Percentiles rank a stretch among this genome's conserved stretches.
Conservation (phyloP, 2,888 invertebrate species). For the Eledone cirrhosa region DNA sequence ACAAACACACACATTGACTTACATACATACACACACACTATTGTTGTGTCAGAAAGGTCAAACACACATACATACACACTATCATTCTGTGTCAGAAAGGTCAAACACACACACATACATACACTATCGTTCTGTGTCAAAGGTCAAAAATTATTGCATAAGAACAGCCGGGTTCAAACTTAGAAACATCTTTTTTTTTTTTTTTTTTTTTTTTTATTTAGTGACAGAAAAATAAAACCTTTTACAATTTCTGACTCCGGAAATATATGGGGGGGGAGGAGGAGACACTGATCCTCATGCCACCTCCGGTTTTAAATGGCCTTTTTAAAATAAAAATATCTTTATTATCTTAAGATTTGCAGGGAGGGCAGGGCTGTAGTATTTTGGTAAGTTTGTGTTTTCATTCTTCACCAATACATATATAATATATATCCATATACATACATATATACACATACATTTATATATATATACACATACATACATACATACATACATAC, state of each 20-base stretch:
- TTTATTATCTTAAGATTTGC: conserved; percentile 37
- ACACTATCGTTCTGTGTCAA: not conserved
- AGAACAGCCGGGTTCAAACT: conserved; percentile 27
- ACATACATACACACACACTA: not conserved
- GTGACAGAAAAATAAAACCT: conserved; percentile 62
- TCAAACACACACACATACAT: not conserved
- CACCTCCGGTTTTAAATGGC: conserved; percentile 40
- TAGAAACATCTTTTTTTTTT: too few relatives aligned
- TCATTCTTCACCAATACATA: conserved; percentile 34
- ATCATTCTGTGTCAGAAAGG: not conserved
- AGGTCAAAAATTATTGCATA: conserved; percentile 28
- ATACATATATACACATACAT: too few relatives aligned
- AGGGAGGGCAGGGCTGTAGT: too few relatives aligned
- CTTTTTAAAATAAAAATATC: conserved; percentile 52
- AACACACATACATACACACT: not conserved
- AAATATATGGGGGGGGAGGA: conserved; percentile 61
- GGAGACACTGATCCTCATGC: too few relatives aligned
- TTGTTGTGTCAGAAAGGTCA: not conserved
- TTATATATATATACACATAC: too few relatives aligned
- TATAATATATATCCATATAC: too few relatives aligned
- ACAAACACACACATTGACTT: not conserved
- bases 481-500: too few relatives aligned
- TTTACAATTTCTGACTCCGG: conserved; percentile 53
- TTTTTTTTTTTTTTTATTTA: conserved; percentile 45
- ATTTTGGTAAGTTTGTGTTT: conserved; percentile 8